These are phyloP conservation scores for Slavum lentiscoides DNA, from an alignment of 2,888 invertebrate genomes.

Conservation along the genomic window DNA sequence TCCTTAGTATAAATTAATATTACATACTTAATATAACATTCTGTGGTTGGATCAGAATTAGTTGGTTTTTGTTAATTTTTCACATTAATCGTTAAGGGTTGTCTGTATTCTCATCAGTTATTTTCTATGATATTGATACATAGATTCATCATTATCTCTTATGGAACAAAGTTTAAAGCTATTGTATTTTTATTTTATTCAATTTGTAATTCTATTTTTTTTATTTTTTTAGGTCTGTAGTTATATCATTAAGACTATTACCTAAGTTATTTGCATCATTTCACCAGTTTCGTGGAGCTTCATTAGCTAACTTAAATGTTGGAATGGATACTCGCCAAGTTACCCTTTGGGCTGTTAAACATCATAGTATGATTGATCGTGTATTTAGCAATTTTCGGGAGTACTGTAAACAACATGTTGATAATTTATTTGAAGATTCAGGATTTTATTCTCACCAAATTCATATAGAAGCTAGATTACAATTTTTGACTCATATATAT, in stretches of 20 bases:
- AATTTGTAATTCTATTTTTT: background rate
- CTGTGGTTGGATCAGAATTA: too few species aligned
- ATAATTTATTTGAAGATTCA: slow-evolving; percentile 42
- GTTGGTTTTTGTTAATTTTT: too few species aligned
- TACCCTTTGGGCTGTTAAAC: slow-evolving; percentile 90
- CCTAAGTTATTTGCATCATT: slow-evolving; percentile 91
- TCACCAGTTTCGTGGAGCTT: slow-evolving; percentile 80
- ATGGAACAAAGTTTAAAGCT: background rate
- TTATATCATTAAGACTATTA: slow-evolving; percentile 82
- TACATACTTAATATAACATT: too few species aligned
- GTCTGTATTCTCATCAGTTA: too few species aligned
- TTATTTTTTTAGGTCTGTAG: slow-evolving; percentile 71
- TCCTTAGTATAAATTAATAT: too few species aligned
- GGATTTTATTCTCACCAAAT: slow-evolving; percentile 73
- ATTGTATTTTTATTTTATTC: background rate
- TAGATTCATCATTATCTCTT: too few species aligned
- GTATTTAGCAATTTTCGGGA: slow-evolving; percentile 75
- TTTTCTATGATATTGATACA: too few species aligned
- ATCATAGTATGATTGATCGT: slow-evolving; percentile 89
- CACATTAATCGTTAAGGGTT: too few species aligned
- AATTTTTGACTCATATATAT: slow-evolving; percentile 90
- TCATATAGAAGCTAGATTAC: slow-evolving; percentile 86
- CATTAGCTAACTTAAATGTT: slow-evolving; percentile 38
- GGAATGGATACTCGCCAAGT: slow-evolving; percentile 83
- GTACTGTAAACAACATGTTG: slow-evolving; percentile 52